Evolutionary conservation across 2,888 invertebrate species (phyloP).

Genomic region (Dyspetes luteomarginatus): DNA sequence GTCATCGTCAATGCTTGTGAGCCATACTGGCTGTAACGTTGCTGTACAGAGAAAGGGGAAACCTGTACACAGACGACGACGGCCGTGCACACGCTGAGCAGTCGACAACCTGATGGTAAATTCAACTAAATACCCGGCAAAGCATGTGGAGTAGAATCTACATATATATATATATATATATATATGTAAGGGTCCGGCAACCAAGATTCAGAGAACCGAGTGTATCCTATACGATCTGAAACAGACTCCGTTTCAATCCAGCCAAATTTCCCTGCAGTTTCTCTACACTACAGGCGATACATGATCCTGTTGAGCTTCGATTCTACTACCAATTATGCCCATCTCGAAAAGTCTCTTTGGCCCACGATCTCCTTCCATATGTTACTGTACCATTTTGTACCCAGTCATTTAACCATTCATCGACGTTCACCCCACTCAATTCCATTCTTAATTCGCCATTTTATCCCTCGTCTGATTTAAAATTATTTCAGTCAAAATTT

Average conservation of each 20-base stretch:
- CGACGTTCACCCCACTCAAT: no score
- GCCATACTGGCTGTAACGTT: conserved; percentile 37
- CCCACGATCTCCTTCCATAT: not conserved
- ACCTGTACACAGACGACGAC: conserved; percentile 23
- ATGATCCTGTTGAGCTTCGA: conserved; percentile 9
- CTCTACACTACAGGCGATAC: conserved; percentile 5
- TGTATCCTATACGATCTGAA: conserved; percentile 39
- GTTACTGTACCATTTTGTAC: no score
- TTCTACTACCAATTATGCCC: conserved; percentile 38
- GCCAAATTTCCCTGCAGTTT: not conserved
- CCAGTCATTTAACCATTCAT: no score
- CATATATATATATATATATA: not conserved
- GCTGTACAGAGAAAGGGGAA: conserved; percentile 16
- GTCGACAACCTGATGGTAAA: conserved; percentile 35
- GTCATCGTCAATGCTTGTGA: conserved; percentile 64
- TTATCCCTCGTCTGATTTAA: no score
- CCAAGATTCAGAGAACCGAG: conserved; percentile 27
- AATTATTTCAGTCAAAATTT: no score
- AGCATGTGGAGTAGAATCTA: conserved; percentile 11
- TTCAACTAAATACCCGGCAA: conserved; percentile 48
- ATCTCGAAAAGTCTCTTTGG: conserved; percentile 52
- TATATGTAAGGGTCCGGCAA: conserved; percentile 19
- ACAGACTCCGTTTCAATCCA: conserved; percentile 50
- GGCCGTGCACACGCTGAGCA: conserved; percentile 19
- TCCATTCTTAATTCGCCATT: no score